These are phyloP conservation scores for Hemiscyllium ocellatum DNA, from an alignment of 2,113 vertebrate species.

Conservation along the genomic window DNA sequence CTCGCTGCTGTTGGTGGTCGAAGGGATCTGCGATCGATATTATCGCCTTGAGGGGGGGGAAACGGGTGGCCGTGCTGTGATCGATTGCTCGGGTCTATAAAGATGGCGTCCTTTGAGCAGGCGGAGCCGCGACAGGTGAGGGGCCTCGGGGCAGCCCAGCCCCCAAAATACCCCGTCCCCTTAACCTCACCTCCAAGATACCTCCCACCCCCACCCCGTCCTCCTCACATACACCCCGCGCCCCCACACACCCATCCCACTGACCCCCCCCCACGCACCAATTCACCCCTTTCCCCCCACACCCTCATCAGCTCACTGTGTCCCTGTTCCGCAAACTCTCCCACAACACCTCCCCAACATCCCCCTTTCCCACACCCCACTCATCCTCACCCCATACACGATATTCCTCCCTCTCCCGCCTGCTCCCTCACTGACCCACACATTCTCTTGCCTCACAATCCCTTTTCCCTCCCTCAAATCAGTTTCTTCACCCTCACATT, in stretches of 20 bases:
- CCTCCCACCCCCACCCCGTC: too few relatives aligned
- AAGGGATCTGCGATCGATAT: neutral
- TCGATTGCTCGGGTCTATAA: constrained; percentile 55
- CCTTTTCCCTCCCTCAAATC: neutral
- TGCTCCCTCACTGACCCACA: neutral
- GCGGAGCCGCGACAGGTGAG: constrained; percentile 60
- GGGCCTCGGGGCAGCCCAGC: neutral
- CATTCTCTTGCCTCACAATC: too few relatives aligned
- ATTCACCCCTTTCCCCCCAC: too few relatives aligned
- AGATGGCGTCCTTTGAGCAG: constrained; percentile 68
- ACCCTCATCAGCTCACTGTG: too few relatives aligned
- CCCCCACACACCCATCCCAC: too few relatives aligned
- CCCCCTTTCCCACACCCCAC: too few relatives aligned
- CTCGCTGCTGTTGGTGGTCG: neutral
- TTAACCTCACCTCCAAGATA: too few relatives aligned
- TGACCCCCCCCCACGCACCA: too few relatives aligned
- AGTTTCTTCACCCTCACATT: too few relatives aligned
- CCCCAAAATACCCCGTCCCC: constrained; percentile 36
- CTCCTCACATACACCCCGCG: too few relatives aligned
- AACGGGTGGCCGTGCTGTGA: neutral
- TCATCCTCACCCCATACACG: neutral
- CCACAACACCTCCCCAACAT: neutral
- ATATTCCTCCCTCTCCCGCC: too few relatives aligned
- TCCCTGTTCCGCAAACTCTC: neutral
- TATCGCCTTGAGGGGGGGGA: neutral